phyloP scores from a whole-genome alignment of 2,113 vertebrate species.

The Psittacula cyanocephala region DNA sequence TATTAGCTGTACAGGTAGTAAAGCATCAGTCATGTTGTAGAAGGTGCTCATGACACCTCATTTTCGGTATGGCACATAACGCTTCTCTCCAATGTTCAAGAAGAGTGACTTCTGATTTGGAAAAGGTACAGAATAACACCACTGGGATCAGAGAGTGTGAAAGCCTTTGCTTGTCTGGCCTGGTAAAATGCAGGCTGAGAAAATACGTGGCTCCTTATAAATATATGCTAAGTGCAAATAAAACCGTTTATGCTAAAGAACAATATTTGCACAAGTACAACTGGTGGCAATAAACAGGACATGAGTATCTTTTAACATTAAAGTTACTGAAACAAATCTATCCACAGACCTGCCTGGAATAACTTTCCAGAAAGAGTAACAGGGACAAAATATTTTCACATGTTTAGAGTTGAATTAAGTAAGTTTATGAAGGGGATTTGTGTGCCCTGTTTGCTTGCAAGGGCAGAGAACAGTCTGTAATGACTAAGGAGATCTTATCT shows the following conservation, averaged over 20 bases:
- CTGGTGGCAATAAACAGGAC: background rate
- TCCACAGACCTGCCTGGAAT: background rate
- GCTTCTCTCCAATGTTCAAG: background rate
- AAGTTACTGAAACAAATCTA: background rate
- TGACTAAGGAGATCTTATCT: background rate
- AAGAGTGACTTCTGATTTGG: background rate
- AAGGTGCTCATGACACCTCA: background rate
- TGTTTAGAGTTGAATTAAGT: background rate
- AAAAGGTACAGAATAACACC: background rate
- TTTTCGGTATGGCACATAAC: rapidly evolving
- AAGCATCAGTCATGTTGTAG: background rate
- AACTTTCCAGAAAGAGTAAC: background rate
- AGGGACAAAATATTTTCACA: background rate
- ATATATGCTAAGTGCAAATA: background rate
- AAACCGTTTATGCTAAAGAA: background rate
- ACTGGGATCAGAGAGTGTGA: background rate
- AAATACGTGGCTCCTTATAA: background rate
- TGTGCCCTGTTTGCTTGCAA: background rate
- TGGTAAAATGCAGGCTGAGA: background rate
- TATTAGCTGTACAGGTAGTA: background rate
- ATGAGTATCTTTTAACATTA: background rate
- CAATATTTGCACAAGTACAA: background rate
- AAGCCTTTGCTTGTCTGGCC: background rate
- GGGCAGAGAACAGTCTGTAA: background rate
- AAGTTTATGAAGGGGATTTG: background rate